These are phyloP conservation scores for Fratercula arctica DNA, from an alignment of 2,797 vertebrate species.

Conservation along the genomic window DNA sequence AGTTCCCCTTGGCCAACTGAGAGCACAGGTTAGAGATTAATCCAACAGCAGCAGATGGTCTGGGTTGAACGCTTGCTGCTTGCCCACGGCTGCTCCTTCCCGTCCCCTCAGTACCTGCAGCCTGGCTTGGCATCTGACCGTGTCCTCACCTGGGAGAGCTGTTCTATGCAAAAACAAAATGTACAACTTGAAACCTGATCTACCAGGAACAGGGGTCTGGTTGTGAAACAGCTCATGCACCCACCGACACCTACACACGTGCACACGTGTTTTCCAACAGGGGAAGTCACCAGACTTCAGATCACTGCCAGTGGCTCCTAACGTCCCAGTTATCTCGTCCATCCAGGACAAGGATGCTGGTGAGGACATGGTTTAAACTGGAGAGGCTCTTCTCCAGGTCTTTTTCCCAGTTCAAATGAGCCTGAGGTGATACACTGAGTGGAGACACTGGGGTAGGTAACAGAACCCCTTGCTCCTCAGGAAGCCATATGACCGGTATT, in stretches of 20 bases:
- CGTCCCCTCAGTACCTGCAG: neutral
- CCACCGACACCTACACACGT: neutral
- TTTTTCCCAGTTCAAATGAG: neutral
- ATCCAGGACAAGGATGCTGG: neutral
- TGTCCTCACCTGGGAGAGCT: neutral
- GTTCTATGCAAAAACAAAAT: neutral
- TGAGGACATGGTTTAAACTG: neutral
- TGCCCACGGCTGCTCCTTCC: neutral
- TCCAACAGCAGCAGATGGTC: conserved; percentile 42
- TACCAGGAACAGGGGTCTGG: neutral
- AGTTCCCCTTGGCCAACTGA: conserved; percentile 3
- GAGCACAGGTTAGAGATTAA: conserved; percentile 38
- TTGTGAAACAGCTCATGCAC: neutral
- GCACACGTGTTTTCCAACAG: neutral
- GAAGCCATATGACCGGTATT: neutral
- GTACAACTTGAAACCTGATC: neutral
- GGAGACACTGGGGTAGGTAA: neutral
- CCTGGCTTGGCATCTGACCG: neutral
- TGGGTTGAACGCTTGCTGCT: neutral
- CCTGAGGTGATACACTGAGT: neutral
- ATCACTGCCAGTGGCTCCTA: neutral
- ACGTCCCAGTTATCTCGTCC: neutral
- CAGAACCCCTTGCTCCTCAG: neutral
- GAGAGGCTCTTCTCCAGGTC: neutral
- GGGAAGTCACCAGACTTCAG: neutral